Base-by-base conservation (phyloP, 2,888 invertebrate genomes). In the Heteropelma amictum region DNA sequence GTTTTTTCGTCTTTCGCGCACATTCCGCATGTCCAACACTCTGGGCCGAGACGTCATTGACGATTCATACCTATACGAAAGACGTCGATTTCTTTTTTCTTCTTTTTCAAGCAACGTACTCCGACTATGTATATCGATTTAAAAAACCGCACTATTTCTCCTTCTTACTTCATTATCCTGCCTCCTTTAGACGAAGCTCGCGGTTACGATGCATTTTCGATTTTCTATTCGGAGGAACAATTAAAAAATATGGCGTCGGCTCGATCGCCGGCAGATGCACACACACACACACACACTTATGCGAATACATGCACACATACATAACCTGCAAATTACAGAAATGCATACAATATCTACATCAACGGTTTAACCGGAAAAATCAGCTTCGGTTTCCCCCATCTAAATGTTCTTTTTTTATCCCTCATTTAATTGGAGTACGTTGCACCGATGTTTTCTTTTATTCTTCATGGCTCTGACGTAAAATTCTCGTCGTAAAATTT, bases 301-400 rank as follows among this genome's bases (percentile, higher is more conserved):
- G 3, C 10, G 23, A 7, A 28, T 21, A 28, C 38, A 14, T 23
- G 8, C 21, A 1, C 21, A 17, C 45, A 23, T 7, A 21, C 12
- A 28, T n/a, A n/a, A n/a, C n/a, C n/a, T n/a, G n/a, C n/a, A n/a
- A n/a, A n/a, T 40, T 14, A 49, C 17, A 35, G 19, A n/a, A 12
- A 53, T 53, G 14, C 51, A 40, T 38, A 35, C 68, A 28, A 67
- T 75, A 75, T 75, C 75, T 75, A 75, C 75, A 75, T 19, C 63
- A 40, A 75, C 49, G 42, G 56, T 56, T n/a, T 33, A 67, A 67
- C 61, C 61, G 54, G 26, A 6, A 47, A 47, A 63, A 2, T 65
- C 17, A 33, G 23, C 10, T 42, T 54, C 4, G 35, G 26, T 7
- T 26, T 47, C 33, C 45, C 61, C n/a, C 33, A 61, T 0, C 26